Conservation (phyloP, 1,140 invertebrate genomes). For the Parasteatoda tepidariorum region DNA sequence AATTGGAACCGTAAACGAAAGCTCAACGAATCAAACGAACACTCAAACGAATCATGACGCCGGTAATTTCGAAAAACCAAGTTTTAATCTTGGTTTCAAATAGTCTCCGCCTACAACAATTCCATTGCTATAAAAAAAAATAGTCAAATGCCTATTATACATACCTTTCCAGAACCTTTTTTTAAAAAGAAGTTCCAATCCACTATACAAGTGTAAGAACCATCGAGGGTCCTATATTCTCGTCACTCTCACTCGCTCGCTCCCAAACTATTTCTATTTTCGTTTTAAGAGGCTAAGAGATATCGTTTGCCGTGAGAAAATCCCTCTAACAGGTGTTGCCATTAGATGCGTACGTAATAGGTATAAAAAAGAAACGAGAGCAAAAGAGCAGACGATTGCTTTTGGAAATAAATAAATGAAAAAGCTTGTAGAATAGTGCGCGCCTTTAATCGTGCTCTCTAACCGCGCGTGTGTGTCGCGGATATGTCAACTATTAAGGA, state of each 20-base stretch:
- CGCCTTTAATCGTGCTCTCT: constrained; percentile 36
- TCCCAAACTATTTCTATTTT: background rate
- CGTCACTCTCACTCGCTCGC: background rate
- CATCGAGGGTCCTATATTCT: background rate
- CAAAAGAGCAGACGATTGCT: constrained; percentile 1
- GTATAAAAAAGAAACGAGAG: background rate
- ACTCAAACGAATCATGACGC: too few species aligned
- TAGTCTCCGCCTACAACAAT: too few species aligned
- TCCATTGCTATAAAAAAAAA: too few species aligned
- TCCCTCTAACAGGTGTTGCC: constrained; percentile 37
- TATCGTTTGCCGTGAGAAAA: constrained; percentile 18
- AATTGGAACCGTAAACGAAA: too few species aligned
- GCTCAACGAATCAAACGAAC: too few species aligned
- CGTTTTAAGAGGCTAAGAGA: background rate
- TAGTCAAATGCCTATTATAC: too few species aligned
- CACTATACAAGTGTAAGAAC: too few species aligned
- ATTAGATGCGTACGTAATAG: background rate
- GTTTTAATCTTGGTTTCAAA: too few species aligned
- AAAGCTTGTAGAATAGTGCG: constrained; percentile 8
- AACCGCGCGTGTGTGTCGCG: constrained; percentile 44
- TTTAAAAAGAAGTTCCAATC: too few species aligned
- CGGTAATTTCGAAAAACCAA: too few species aligned
- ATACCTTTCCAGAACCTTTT: background rate
- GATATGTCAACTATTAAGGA: constrained; percentile 58
- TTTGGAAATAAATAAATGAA: constrained; percentile 36